Conservation (phyloP, 2,888 invertebrate species). For the Hanleya hanleyi region DNA sequence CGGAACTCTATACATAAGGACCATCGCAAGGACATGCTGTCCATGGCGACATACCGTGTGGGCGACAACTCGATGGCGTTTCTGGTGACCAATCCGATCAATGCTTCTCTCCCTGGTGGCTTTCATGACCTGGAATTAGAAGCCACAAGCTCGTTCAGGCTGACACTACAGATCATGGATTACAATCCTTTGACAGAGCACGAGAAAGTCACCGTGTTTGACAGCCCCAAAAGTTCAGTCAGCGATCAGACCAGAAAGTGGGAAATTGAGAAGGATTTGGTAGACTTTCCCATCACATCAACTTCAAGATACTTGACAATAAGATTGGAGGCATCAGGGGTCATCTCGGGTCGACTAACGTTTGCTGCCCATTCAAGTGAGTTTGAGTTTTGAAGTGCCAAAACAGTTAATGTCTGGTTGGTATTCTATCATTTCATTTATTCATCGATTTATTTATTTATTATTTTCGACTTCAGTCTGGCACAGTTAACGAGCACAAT, state of each 20-base stretch:
- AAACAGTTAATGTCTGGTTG: not conserved
- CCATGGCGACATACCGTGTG: constrained; percentile 13
- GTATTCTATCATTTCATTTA: not conserved
- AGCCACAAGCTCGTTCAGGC: constrained; percentile 31
- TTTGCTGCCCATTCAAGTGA: constrained; percentile 67
- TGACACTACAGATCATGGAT: constrained; percentile 67
- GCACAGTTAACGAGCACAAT: no score
- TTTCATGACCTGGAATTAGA: constrained; percentile 48
- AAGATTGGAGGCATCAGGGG: constrained; percentile 57
- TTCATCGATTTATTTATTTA: no score
- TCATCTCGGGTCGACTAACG: constrained; percentile 65
- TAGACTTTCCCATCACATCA: constrained; percentile 92
- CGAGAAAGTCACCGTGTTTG: constrained; percentile 66
- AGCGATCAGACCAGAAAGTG: constrained; percentile 37
- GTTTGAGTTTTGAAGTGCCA: constrained; percentile 28
- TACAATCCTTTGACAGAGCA: constrained; percentile 65
- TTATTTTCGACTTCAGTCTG: no score
- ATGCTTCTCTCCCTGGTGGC: constrained; percentile 23
- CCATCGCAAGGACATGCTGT: not conserved
- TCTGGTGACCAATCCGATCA: constrained; percentile 48
- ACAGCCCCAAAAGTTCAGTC: constrained; percentile 36
- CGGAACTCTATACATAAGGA: constrained; percentile 56
- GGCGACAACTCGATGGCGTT: constrained; percentile 50
- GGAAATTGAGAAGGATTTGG: constrained; percentile 81
- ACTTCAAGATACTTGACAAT: constrained; percentile 74